Evolutionary conservation across 2,113 vertebrate species (phyloP).

Genomic region (Eidolon helvum): DNA sequence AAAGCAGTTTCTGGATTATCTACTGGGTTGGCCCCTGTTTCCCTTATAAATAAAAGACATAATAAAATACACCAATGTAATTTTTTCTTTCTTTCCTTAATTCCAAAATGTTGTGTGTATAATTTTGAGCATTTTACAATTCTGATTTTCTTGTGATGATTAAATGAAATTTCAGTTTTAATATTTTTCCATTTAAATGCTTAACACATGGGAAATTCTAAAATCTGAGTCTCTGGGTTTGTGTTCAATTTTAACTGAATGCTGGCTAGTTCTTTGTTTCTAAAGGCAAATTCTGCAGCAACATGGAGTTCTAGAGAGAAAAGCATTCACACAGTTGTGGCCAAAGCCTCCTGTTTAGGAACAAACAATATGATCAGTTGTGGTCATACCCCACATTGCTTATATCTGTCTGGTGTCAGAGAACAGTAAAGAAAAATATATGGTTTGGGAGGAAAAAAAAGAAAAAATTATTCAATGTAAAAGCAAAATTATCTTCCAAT

Average conservation of each 20-base stretch:
- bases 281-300: slow-evolving; percentile 58
- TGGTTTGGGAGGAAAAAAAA: slow-evolving; percentile 70
- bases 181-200: background rate
- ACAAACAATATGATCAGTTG: background rate
- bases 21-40: background rate
- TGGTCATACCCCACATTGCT: slow-evolving; percentile 55
- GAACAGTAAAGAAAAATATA: slow-evolving; percentile 67
- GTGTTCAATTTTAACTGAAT: background rate
- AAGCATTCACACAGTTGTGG: slow-evolving; percentile 58
- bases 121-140: background rate
- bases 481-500: slow-evolving; percentile 59
- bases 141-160: slow-evolving; percentile 9
- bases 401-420: slow-evolving; percentile 76
- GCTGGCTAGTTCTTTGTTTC: slow-evolving; percentile 60
- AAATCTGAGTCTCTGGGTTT: background rate
- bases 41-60: background rate
- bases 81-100: background rate
- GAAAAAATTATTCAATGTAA: slow-evolving; percentile 60
- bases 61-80: background rate
- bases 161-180: background rate
- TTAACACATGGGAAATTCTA: background rate
- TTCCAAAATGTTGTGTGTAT: background rate
- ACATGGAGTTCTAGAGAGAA: slow-evolving; percentile 41
- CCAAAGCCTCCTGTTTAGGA: slow-evolving; percentile 55
- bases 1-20: slow-evolving; percentile 76